phyloP scores from a whole-genome alignment of 2,888 invertebrate species.

The Rosalia funebris region DNA sequence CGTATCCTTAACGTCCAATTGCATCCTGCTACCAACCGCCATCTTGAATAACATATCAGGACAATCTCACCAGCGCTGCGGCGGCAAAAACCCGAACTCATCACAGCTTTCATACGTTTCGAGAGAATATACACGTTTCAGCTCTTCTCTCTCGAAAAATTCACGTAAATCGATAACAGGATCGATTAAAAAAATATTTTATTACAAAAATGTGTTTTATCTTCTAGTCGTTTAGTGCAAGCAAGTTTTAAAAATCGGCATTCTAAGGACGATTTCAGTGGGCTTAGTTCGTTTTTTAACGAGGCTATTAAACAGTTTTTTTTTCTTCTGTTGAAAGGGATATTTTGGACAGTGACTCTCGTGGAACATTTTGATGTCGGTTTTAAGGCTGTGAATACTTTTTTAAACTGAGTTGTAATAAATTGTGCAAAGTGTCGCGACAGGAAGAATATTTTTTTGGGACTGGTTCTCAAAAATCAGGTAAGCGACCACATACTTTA shows the following conservation, averaged over 20 bases:
- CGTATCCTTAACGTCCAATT: constrained; percentile 51
- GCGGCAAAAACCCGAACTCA: constrained; percentile 55
- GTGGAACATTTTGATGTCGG: background rate
- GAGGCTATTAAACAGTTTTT: background rate
- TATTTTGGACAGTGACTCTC: constrained; percentile 2
- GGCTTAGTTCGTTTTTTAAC: background rate
- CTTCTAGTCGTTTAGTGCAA: constrained; percentile 35
- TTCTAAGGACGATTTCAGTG: background rate
- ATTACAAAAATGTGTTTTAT: constrained; percentile 39
- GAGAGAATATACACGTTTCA: constrained; percentile 56
- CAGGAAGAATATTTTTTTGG: constrained; percentile 40
- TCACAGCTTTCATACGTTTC: constrained; percentile 55
- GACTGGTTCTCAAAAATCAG: constrained; percentile 42
- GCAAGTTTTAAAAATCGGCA: constrained; percentile 3
- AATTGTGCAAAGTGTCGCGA: constrained; percentile 45
- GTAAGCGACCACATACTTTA: constrained; percentile 33
- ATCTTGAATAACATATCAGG: constrained; percentile 54
- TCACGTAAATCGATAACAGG: constrained; percentile 57
- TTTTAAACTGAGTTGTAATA: constrained; percentile 29
- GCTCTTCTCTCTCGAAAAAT: constrained; percentile 55
- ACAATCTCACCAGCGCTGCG: constrained; percentile 53
- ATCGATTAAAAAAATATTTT: constrained; percentile 47
- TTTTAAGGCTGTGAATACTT: constrained; percentile 18
- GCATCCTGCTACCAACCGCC: constrained; percentile 50
- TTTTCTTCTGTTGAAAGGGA: background rate